These are phyloP conservation scores for Pedionomus torquatus DNA, from an alignment of 2,113 vertebrate species.

Conservation along the genomic window DNA sequence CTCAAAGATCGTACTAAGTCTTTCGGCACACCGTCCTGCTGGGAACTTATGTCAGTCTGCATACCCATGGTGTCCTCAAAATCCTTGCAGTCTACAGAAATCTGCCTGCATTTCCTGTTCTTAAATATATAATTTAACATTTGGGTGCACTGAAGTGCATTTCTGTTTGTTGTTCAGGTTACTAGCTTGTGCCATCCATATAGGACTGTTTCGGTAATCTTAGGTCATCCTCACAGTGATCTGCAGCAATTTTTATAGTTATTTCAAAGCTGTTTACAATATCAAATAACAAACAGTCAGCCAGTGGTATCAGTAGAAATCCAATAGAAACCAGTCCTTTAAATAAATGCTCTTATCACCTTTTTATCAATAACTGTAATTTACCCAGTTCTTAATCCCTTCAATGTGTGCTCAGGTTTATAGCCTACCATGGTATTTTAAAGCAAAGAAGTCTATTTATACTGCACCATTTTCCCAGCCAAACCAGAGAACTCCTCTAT, in stretches of 20 bases:
- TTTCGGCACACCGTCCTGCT: neutral
- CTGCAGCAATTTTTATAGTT: neutral
- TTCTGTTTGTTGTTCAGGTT: neutral
- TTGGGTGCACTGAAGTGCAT: neutral
- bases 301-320: neutral
- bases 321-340: neutral
- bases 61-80: neutral
- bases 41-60: neutral
- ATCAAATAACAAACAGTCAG: neutral
- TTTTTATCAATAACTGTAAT: neutral
- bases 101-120: neutral
- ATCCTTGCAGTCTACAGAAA: neutral
- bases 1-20: neutral
- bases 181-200: neutral
- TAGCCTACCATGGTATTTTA: neutral
- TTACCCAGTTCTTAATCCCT: neutral
- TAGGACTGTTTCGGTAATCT: neutral
- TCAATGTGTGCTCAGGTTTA: neutral
- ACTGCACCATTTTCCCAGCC: neutral
- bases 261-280: neutral
- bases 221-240: neutral
- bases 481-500: neutral
- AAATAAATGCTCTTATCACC: neutral
- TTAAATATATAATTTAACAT: neutral
- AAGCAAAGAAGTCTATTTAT: neutral